Evolutionary conservation across 2,797 vertebrate genomes (phyloP).

Genomic region (Lindbergichthys nudifrons): DNA sequence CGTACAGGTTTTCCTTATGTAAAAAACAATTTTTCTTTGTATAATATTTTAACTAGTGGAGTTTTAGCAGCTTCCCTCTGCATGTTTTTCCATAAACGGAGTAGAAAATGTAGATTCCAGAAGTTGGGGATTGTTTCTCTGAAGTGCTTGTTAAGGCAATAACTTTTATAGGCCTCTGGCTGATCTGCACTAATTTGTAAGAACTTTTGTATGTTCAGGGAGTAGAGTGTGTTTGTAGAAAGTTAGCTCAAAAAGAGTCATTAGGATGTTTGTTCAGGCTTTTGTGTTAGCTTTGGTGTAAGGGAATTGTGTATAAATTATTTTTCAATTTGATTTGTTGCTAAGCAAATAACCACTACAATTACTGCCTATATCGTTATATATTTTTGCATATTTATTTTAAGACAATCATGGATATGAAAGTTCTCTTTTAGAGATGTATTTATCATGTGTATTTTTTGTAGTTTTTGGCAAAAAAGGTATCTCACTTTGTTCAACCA

Average conservation of each 20-base stretch:
- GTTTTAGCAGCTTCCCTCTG: slow-evolving; percentile 63
- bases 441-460: slow-evolving; percentile 33
- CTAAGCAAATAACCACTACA: slow-evolving; percentile 33
- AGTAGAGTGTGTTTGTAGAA: slow-evolving; percentile 69
- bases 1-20: slow-evolving; percentile 38
- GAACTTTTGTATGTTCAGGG: slow-evolving; percentile 80
- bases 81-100: slow-evolving; percentile 67
- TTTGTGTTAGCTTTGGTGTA: slow-evolving; percentile 43
- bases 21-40: slow-evolving; percentile 46
- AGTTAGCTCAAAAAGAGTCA: slow-evolving; percentile 45
- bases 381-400: slow-evolving; percentile 65
- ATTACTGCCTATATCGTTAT: slow-evolving; percentile 39
- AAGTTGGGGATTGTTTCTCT: slow-evolving; percentile 70
- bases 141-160: slow-evolving; percentile 82
- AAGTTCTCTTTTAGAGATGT: slow-evolving; percentile 22
- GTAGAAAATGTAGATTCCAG: slow-evolving; percentile 72
- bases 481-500: slow-evolving; percentile 22
- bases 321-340: slow-evolving; percentile 36
- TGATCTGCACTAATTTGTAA: slow-evolving; percentile 86
- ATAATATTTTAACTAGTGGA: slow-evolving; percentile 65
- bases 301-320: slow-evolving; percentile 27
- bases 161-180: slow-evolving; percentile 84
- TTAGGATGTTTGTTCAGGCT: slow-evolving; percentile 70
- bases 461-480: slow-evolving; percentile 10
- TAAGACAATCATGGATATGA: slow-evolving; percentile 60